Evolutionary conservation across 2,797 vertebrate genomes (phyloP), one percentile per base, ranked within the genome.

Genomic region (Pantherophis alleghaniensis): DNA sequence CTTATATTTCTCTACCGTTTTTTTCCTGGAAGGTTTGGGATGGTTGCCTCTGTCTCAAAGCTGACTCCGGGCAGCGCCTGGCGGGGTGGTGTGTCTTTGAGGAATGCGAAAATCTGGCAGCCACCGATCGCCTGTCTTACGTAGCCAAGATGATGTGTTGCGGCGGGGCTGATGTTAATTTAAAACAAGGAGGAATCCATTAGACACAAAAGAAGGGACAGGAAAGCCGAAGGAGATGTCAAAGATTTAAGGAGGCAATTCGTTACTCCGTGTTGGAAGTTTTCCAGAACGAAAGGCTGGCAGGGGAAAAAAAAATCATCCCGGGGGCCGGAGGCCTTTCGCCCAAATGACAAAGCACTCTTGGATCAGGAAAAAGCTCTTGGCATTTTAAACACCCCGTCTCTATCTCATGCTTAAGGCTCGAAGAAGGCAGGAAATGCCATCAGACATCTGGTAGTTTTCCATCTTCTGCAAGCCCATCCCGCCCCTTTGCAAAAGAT

Each of bases 81-180:
- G 94, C 94, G 61, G 96, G 93, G 93, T 93, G 95, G 95, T 92
- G 96, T 92, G 96, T 96, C 97, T 96, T 97, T 97, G 95, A 97
- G 95, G 97, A 97, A 97, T 97, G 97, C 0, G 60, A 96, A 97
- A 96, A 96, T 95, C 96, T 97, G 97, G 97, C 96, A 51, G 96
- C 92, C 89, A 95, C 88, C 91, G 95, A 94, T 51, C 51, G 91
- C 94, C 3, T 93, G 94, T 93, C 95, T 96, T 94, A 95, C 9
- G 95, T 95, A 95, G 96, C 96, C 97, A 97, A 95, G 95, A 96
- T 94, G 96, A 97, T 97, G 96, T 96, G 96, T 96, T 95, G 90
- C 94, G 95, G 96, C 96, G 96, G 94, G 97, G 96, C 96, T 95
- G 95, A 95, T 95, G 94, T 96, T 97, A 96, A 97, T 97, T 97